Conservation (phyloP, 2,797 vertebrate genomes). For the Bradypodion pumilum region DNA sequence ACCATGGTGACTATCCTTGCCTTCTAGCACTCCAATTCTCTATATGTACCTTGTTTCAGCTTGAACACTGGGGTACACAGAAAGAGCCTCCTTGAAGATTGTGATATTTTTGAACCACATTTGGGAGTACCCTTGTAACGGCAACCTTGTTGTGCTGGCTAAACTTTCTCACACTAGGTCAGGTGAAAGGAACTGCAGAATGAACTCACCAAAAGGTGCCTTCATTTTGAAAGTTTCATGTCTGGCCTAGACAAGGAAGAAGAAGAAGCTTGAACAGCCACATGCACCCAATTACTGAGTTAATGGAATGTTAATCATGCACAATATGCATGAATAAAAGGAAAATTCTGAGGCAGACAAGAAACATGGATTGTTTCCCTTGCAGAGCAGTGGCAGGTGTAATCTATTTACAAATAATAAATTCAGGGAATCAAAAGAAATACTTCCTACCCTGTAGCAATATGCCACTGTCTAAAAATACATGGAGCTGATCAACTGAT, state of each 20-base stretch:
- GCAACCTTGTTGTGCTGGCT: too few relatives aligned
- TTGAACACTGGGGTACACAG: too few relatives aligned
- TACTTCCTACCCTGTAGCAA: background rate
- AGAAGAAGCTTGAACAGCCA: too few relatives aligned
- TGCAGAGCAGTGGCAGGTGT: background rate
- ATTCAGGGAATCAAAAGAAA: fast-evolving
- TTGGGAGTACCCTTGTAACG: too few relatives aligned
- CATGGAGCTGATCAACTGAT: background rate
- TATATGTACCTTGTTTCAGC: background rate
- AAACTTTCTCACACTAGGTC: too few relatives aligned
- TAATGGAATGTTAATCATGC: background rate
- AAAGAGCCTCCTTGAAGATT: too few relatives aligned
- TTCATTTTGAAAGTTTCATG: too few relatives aligned
- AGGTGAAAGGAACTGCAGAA: background rate
- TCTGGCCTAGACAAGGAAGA: too few relatives aligned
- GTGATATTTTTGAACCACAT: too few relatives aligned
- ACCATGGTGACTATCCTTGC: too few relatives aligned
- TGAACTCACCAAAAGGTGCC: too few relatives aligned
- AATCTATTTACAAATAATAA: background rate
- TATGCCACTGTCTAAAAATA: conserved; percentile 10
- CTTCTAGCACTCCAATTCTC: background rate
- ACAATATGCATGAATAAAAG: fast-evolving
- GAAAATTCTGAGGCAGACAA: fast-evolving
- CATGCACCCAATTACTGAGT: too few relatives aligned
- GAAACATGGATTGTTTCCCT: fast-evolving